Evolutionary conservation across 1,140 invertebrate species (phyloP).

Genomic region (Trachymyrmex septentrionalis): DNA sequence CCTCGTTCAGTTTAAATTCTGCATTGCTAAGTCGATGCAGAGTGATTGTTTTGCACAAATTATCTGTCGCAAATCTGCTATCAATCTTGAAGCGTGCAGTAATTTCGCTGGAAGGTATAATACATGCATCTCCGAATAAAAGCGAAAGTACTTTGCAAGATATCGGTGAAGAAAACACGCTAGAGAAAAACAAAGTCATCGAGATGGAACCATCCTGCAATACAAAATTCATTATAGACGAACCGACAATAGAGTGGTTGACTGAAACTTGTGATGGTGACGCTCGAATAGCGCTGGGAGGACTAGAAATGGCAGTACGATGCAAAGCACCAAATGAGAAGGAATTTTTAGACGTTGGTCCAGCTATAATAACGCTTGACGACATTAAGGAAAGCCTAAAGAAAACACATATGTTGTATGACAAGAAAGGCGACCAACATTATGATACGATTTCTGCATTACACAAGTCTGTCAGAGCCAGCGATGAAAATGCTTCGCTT

Average conservation of each 20-base stretch:
- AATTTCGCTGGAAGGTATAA: conserved; percentile 79
- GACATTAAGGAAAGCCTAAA: conserved; percentile 89
- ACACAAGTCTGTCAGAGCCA: conserved; percentile 94
- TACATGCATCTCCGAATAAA: conserved; percentile 71
- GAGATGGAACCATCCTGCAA: conserved; percentile 61
- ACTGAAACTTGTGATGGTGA: conserved; percentile 94
- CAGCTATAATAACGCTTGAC: conserved; percentile 87
- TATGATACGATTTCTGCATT: conserved; percentile 94
- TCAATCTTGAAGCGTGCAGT: conserved; percentile 89
- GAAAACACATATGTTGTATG: conserved; percentile 92
- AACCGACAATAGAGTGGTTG: conserved; percentile 89
- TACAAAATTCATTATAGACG: conserved; percentile 87
- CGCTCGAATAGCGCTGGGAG: conserved; percentile 92
- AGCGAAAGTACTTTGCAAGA: conserved; percentile 42
- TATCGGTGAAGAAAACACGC: conserved; percentile 2
- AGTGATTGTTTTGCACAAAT: conserved; percentile 92
- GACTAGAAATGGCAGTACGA: conserved; percentile 91
- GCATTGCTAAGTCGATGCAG: conserved; percentile 92
- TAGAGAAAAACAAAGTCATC: conserved; percentile 73
- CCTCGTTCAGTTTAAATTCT: conserved; percentile 94
- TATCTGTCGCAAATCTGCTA: conserved; percentile 88
- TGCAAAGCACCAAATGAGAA: conserved; percentile 83
- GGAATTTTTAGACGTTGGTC: conserved; percentile 71
- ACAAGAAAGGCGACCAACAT: conserved; percentile 93
- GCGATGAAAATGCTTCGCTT: conserved; percentile 93